phyloP scores from a whole-genome alignment of 2,888 invertebrate genomes.

The Acheta domesticus region DNA sequence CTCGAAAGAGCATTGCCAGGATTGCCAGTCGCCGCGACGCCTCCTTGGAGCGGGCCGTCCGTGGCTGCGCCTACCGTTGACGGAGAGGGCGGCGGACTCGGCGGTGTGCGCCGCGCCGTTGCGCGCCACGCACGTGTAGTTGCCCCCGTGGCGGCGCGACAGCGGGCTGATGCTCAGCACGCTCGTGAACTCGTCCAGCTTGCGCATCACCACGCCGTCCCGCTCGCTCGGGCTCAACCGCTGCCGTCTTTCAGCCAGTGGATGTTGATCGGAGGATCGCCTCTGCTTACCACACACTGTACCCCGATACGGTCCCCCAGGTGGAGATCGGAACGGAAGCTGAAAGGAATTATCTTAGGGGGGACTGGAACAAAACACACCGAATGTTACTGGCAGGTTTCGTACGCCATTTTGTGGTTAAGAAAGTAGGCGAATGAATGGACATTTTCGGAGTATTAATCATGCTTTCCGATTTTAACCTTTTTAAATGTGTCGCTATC shows the following conservation, averaged over 20 bases:
- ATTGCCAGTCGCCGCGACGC: background rate
- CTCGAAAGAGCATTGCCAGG: background rate
- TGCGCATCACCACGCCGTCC: conserved; percentile 40
- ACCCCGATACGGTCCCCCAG: conserved; percentile 44
- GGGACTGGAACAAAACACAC: conserved; percentile 38
- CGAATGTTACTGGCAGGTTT: background rate
- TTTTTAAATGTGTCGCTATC: no score
- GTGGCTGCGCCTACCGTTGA: conserved; percentile 48
- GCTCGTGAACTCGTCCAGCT: conserved; percentile 44
- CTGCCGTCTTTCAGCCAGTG: conserved; percentile 54
- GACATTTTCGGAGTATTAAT: no score
- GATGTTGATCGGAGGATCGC: conserved; percentile 50
- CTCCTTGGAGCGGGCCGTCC: background rate
- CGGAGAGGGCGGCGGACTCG: conserved; percentile 50
- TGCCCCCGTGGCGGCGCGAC: conserved; percentile 52
- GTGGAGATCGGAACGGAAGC: conserved; percentile 38
- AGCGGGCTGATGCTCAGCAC: conserved; percentile 52
- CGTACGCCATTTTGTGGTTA: no score
- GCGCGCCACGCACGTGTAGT: conserved; percentile 54
- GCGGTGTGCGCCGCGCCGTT: conserved; percentile 51
- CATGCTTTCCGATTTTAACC: no score
- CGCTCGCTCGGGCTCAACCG: conserved; percentile 46
- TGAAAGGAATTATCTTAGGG: conserved; percentile 40
- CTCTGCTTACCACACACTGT: conserved; percentile 50
- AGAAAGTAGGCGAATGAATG: no score